These are phyloP conservation scores for Lordiphosa andalusiaca DNA, from an alignment of 2,888 invertebrate species.

Conservation along the genomic window DNA sequence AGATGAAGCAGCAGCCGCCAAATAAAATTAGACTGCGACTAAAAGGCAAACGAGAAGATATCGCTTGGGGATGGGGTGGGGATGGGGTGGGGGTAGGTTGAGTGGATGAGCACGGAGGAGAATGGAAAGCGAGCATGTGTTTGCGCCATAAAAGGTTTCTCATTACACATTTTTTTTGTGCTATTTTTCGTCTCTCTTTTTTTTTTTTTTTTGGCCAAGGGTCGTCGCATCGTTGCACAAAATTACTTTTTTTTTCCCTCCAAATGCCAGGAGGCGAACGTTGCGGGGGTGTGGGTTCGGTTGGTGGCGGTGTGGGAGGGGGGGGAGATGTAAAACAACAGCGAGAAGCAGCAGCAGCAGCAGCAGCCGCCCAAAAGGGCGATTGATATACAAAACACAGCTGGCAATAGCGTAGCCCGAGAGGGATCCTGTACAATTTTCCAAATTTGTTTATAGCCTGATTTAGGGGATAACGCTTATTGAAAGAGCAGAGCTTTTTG, in stretches of 20 bases:
- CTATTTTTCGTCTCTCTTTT: conserved; percentile 6
- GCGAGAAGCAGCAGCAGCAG: conserved; percentile 14
- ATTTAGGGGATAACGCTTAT: too few species aligned
- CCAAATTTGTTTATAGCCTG: too few species aligned
- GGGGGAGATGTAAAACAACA: conserved; percentile 8
- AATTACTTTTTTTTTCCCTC: conserved; percentile 57
- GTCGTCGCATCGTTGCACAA: conserved; percentile 72
- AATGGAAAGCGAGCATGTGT: conserved; percentile 63
- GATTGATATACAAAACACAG: not conserved
- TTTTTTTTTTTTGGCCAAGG: conserved; percentile 59
- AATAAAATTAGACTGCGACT: conserved; percentile 65
- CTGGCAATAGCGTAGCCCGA: not conserved
- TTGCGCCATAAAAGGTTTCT: conserved; percentile 71
- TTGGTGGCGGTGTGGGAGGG: not conserved
- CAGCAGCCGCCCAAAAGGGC: conserved; percentile 4
- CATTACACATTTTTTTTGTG: conserved; percentile 53
- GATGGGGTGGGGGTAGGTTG: not conserved
- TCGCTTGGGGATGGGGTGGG: not conserved
- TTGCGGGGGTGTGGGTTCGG: conserved; percentile 34
- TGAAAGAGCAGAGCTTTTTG: too few species aligned
- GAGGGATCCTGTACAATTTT: not conserved
- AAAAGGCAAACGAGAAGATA: conserved; percentile 49
- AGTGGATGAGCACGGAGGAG: conserved; percentile 3
- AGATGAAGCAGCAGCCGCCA: conserved; percentile 47
- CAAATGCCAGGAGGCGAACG: conserved; percentile 18